Evolutionary conservation across 2,888 invertebrate species (phyloP), one percentile per base, ranked within the genome.

Genomic region (Dicycla oo): DNA sequence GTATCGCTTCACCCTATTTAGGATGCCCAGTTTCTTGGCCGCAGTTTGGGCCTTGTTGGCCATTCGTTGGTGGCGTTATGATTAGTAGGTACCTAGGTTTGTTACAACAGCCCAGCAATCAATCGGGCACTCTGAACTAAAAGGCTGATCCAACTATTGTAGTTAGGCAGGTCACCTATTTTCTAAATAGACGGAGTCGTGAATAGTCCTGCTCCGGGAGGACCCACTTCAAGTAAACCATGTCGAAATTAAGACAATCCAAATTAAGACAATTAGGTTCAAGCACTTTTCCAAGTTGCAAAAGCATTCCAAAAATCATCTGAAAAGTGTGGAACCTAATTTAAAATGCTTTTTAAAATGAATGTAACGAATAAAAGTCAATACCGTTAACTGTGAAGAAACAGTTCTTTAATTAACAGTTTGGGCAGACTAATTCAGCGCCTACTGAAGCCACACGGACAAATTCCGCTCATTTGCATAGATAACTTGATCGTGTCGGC

Each of bases 381-480:
- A 63, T 63, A 56, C 10, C 2, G n/a, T 38, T 53, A 43, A 60
- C 47, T 64, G 40, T 54, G 47, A 64, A 61, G 51, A 58, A 67
- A 66, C n/a, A 40, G 47, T 67, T 57, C 51, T 69, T 67, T 69
- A 73, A 76, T 81, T 49, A 80, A 77, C 66, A 40, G 15, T 69
- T 30, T 54, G 56, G 64, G 57, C 54, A 69, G 67, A 73, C 66
- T 67, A 73, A 77, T 65, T 69, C 49, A 63, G 40, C 45, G 43
- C 49, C 69, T 60, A 67, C 81, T 30, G 30, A 69, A 72, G 81
- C 81, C 71, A 54, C 73, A 64, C 73, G 67, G 77, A 77, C 81
- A 73, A 69, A 77, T 81, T 77, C 38, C 34, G 26, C 66, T 77
- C 49, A 80, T 80, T 80, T 77, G 67, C 69, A 81, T 80, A 77